Conservation (phyloP, 2,113 vertebrate species). For the Lutjanus erythropterus region DNA sequence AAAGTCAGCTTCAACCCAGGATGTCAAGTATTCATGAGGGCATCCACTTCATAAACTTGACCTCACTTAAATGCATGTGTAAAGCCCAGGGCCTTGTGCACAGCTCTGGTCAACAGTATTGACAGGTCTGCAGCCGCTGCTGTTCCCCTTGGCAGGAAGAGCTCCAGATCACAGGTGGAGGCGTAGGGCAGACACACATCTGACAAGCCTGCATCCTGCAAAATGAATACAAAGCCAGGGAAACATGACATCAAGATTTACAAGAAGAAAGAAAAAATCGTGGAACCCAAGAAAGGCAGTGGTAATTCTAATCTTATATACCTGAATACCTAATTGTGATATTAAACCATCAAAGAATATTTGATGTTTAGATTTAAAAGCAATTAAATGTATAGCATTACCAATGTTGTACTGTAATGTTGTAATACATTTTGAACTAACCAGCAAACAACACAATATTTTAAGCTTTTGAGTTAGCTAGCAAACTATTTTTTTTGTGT, state of each 20-base stretch:
- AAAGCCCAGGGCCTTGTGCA: conserved; percentile 53
- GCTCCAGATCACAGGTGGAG: conserved; percentile 62
- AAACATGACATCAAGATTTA: not conserved
- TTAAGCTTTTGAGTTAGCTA: too few relatives aligned
- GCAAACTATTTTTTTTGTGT: too few relatives aligned
- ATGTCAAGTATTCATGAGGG: not conserved
- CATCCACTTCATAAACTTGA: not conserved
- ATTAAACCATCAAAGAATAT: not conserved
- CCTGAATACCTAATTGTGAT: not conserved
- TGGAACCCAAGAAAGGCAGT: too few relatives aligned
- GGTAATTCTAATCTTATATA: not conserved
- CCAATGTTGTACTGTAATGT: too few relatives aligned
- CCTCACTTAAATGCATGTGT: conserved; percentile 3
- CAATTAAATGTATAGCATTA: not conserved
- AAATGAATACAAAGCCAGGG: not conserved
- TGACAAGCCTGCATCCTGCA: conserved; percentile 6
- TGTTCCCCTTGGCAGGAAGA: conserved; percentile 71
- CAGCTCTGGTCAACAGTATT: conserved; percentile 68
- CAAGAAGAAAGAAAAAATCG: not conserved
- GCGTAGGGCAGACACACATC: conserved; percentile 48
- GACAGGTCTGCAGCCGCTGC: conserved; percentile 46
- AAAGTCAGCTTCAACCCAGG: not conserved
- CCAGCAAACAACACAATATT: too few relatives aligned
- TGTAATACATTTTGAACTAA: not conserved
- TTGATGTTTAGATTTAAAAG: not conserved